These are phyloP conservation scores for Meloidogyne hapla DNA, from an alignment of 1,140 invertebrate genomes.

Conservation along the genomic window DNA sequence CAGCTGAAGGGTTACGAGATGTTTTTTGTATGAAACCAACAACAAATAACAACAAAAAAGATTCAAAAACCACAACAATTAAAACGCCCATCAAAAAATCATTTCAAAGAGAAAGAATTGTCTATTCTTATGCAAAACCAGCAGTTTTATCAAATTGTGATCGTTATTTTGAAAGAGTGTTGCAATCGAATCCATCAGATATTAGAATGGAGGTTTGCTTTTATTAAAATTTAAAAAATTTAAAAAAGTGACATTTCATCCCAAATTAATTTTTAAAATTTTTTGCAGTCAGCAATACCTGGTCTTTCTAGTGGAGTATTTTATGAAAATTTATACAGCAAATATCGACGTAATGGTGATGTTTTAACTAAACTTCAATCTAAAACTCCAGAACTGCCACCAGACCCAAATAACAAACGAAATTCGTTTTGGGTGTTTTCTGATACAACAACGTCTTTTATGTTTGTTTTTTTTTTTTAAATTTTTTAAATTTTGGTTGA, in stretches of 20 bases:
- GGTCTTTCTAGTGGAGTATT: constrained; percentile 78
- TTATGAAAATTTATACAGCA: constrained; percentile 69
- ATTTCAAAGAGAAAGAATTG: neutral
- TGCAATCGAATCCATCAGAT: constrained; percentile 34
- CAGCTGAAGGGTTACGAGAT: constrained; percentile 71
- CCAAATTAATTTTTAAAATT: neutral
- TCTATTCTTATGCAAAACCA: constrained; percentile 46
- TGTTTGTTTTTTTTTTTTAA: constrained; percentile 63
- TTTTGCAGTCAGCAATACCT: constrained; percentile 74
- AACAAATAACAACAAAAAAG: constrained; percentile 48
- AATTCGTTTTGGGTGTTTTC: constrained; percentile 73
- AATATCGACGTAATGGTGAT: constrained; percentile 74
- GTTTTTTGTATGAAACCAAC: constrained; percentile 65
- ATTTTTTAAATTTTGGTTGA: too few species aligned
- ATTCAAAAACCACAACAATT: constrained; percentile 4
- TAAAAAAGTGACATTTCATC: too few species aligned
- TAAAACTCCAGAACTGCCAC: constrained; percentile 72
- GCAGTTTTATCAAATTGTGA: constrained; percentile 70
- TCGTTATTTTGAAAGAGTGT: constrained; percentile 71
- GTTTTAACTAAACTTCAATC: constrained; percentile 75
- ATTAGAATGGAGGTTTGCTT: constrained; percentile 33
- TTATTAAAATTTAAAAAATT: constrained; percentile 9
- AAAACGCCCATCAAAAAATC: neutral
- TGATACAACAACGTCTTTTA: constrained; percentile 91
- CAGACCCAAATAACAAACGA: constrained; percentile 62